Evolutionary conservation across 2,113 vertebrate species (phyloP).

Genomic region (Serilophus lunatus): DNA sequence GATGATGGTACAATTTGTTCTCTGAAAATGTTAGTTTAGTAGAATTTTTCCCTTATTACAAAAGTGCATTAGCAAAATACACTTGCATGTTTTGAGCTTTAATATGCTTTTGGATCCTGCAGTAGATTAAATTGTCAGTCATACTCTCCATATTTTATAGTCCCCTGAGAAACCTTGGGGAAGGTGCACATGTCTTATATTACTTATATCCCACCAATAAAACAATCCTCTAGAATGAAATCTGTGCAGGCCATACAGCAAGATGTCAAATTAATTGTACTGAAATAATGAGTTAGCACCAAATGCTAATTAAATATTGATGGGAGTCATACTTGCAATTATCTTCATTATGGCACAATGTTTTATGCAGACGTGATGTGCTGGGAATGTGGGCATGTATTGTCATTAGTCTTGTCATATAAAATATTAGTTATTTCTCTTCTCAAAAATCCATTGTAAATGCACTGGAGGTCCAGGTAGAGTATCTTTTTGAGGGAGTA

Average conservation of each 20-base stretch:
- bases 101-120: conserved; percentile 15
- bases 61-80: neutral
- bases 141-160: conserved; percentile 40
- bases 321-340: conserved; percentile 77
- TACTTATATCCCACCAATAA: conserved; percentile 43
- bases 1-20: neutral
- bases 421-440: conserved; percentile 28
- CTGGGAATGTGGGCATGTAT: conserved; percentile 31
- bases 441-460: neutral
- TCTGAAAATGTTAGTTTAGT: neutral
- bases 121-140: conserved; percentile 66
- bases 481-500: neutral
- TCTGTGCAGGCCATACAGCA: conserved; percentile 60
- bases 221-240: conserved; percentile 59
- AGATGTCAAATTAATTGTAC: conserved; percentile 78
- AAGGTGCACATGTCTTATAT: conserved; percentile 30
- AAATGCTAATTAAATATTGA: conserved; percentile 85
- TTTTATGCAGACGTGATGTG: conserved; percentile 67
- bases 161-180: neutral
- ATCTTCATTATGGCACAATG: conserved; percentile 72
- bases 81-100: neutral
- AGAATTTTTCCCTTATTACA: neutral
- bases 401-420: conserved; percentile 51
- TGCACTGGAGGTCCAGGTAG: neutral
- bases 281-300: conserved; percentile 77